phyloP scores from a whole-genome alignment of 1,140 invertebrate genomes.

The Scaptodrosophila lebanonensis region DNA sequence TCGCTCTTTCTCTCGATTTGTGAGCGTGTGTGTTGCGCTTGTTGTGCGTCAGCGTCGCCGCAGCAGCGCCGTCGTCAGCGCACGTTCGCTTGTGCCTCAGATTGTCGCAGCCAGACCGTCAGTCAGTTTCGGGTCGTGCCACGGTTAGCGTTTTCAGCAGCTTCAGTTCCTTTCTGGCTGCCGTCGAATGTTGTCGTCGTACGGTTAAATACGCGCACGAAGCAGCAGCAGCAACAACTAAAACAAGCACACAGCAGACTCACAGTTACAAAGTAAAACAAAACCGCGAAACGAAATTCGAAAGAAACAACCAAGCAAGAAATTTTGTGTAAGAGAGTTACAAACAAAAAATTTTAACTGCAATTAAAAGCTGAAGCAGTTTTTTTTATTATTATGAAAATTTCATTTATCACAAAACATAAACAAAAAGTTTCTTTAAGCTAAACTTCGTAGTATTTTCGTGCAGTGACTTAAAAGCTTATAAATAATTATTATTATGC shows the following conservation, averaged over 20 bases:
- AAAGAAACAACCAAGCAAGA: slow-evolving; percentile 14
- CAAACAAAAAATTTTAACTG: slow-evolving; percentile 6
- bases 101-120: no score
- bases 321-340: slow-evolving; percentile 12
- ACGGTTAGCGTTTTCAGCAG: slow-evolving; percentile 51
- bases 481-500: slow-evolving; percentile 2
- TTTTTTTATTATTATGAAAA: no score
- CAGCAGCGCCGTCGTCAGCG: slow-evolving; percentile 33
- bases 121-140: slow-evolving; percentile 61
- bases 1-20: no score
- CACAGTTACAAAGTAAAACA: slow-evolving; percentile 22
- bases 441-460: background rate
- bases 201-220: slow-evolving; percentile 49
- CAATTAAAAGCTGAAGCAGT: background rate
- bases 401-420: no score
- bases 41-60: slow-evolving; percentile 25
- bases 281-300: slow-evolving; percentile 4
- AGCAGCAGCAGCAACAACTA: slow-evolving; percentile 32
- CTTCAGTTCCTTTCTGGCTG: slow-evolving; percentile 76
- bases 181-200: slow-evolving; percentile 74
- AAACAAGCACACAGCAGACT: slow-evolving; percentile 5
- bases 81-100: slow-evolving; percentile 44
- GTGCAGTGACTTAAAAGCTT: background rate
- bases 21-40: no score
- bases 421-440: slow-evolving; percentile 5